Evolutionary conservation across 2,888 invertebrate species (phyloP).

Genomic region (Lasioglossum morio): DNA sequence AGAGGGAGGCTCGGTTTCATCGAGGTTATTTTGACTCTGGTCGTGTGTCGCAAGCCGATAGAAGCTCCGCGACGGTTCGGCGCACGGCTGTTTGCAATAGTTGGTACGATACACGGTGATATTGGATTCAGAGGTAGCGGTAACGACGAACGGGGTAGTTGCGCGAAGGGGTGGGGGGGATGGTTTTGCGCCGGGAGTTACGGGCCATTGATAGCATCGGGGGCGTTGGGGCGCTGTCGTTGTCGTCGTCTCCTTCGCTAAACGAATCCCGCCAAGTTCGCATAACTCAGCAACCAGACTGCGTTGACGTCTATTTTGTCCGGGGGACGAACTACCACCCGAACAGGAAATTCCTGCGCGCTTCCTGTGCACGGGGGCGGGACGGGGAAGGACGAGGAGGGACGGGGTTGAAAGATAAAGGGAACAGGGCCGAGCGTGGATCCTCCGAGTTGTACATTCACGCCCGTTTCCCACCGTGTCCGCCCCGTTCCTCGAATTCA

Average conservation of each 20-base stretch:
- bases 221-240: constrained; percentile 30
- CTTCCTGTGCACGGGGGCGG: constrained; percentile 19
- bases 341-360: constrained; percentile 54
- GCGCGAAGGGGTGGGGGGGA: too few relatives aligned
- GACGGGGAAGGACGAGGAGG: too few relatives aligned
- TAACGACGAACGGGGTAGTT: neutral
- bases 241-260: constrained; percentile 45
- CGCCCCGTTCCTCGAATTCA: constrained; percentile 43
- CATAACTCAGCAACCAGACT: constrained; percentile 52
- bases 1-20: neutral
- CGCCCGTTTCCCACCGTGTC: constrained; percentile 26
- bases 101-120: constrained; percentile 44
- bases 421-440: constrained; percentile 19
- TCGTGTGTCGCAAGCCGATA: constrained; percentile 16
- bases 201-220: constrained; percentile 66
- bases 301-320: constrained; percentile 48
- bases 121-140: constrained; percentile 47
- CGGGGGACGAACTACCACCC: neutral
- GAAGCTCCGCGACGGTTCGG: constrained; percentile 14
- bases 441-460: constrained; percentile 37
- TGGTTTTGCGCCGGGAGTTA: constrained; percentile 45
- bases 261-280: constrained; percentile 69
- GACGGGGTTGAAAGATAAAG: constrained; percentile 13
- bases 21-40: constrained; percentile 30
- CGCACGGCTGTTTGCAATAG: constrained; percentile 40